Percentiles rank a stretch among this genome's conserved stretches.
phyloP scores from a whole-genome alignment of 2,888 invertebrate genomes.

The Drosophila maculinotata region DNA sequence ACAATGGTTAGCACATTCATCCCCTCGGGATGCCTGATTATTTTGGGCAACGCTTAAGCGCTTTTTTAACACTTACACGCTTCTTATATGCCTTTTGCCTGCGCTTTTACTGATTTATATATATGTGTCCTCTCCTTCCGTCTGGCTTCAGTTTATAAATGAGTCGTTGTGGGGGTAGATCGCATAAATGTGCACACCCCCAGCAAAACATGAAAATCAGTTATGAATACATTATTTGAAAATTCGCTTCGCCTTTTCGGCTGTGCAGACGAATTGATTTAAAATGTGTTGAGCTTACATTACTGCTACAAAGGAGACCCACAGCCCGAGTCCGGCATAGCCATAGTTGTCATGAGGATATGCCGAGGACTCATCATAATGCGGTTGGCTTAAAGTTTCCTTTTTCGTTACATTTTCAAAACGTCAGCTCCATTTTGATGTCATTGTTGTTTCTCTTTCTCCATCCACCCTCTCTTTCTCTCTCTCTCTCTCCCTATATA shows the following conservation, averaged over 20 bases:
- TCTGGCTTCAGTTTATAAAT: constrained; percentile 3
- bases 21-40: constrained; percentile 47
- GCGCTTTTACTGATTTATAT: constrained; percentile 73
- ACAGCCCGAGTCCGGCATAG: background rate
- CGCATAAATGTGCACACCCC: constrained; percentile 22
- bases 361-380: constrained; percentile 42
- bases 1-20: constrained; percentile 8
- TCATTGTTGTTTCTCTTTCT: constrained; percentile 28
- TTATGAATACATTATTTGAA: constrained; percentile 82
- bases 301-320: constrained; percentile 9
- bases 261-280: constrained; percentile 58
- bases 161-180: constrained; percentile 24
- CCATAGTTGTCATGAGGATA: constrained; percentile 14
- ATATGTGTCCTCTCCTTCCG: constrained; percentile 6
- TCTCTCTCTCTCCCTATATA: background rate
- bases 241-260: constrained; percentile 69
- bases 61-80: constrained; percentile 83
- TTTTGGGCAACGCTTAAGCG: constrained; percentile 75
- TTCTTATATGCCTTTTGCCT: constrained; percentile 48
- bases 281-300: constrained; percentile 11
- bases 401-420: constrained; percentile 68
- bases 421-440: constrained; percentile 61
- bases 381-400: constrained; percentile 56
- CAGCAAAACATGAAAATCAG: constrained; percentile 37
- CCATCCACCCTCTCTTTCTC: constrained; percentile 2